Base-by-base conservation (phyloP, 2,113 vertebrate species). In the Turnix velox region DNA sequence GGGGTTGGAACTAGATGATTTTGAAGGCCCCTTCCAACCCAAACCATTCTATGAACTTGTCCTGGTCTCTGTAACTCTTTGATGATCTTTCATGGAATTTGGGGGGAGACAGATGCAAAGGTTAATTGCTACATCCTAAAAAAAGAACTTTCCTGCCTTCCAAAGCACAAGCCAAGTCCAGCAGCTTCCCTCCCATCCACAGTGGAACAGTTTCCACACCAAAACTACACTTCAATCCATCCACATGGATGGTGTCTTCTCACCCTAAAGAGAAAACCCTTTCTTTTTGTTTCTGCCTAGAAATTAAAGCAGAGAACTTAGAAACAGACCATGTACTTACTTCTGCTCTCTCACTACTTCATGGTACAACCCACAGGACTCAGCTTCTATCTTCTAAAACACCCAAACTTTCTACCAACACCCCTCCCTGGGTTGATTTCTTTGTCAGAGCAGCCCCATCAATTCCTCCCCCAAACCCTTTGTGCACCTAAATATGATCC, bases 371-470 rank as follows among this genome's bases (percentile, higher is more conserved):
- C 61, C 10, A 10, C 28, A 22, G 28, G 52, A 42, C 4, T 4
- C 57, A 28, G 61, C 37, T 51, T 39, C 80, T 33, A 22, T 0
- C 31, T n/a, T 23, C 68, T 6, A 7, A 14, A 39, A 24, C 22
- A 9, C 40, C 1, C 6, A 37, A 14, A 8, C 20, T 22, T 1
- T 2, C 8, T 0, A 13, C 0, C 19, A 24, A 19, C 10, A 4
- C 2, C 9, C 12, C 15, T 6, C 27, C 9, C 2, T 10, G 4
- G 0, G 19, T 33, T 10, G n/a, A 9, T 7, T 24, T 45, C 52
- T 51, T 68, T 49, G 13, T 45, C 7, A 40, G 25, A 1, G 19
- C 33, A 22, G n/a, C 24, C 49, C 46, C 33, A 28, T 10, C 58
- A 30, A 27, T 4, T 74, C 6, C 2, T 7, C 30, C 52, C 45